A percentile compares a stretch with the other conserved stretches of the same genome.
Evolutionary conservation across 2,888 invertebrate genomes (phyloP).

Genomic region (Clepsis dumicolana): DNA sequence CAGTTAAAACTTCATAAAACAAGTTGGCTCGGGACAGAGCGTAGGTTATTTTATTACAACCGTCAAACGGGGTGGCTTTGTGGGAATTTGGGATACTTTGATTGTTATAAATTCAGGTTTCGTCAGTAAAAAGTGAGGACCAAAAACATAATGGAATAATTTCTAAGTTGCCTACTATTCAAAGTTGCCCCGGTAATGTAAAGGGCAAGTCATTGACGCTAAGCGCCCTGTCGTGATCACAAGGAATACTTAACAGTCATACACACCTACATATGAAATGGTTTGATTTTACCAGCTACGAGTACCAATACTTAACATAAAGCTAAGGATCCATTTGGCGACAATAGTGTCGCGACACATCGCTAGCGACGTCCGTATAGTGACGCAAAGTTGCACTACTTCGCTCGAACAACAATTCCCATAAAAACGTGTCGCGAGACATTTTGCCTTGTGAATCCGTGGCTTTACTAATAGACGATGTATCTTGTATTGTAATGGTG

Average conservation of each 20-base stretch:
- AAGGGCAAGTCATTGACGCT: neutral
- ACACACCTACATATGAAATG: slow-evolving; percentile 21
- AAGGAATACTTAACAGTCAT: slow-evolving; percentile 33
- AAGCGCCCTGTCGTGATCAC: slow-evolving; percentile 27
- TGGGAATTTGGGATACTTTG: neutral
- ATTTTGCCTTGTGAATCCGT: too few species aligned
- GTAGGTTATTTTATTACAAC: neutral
- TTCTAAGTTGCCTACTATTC: neutral
- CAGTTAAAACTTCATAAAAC: neutral
- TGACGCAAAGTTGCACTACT: too few species aligned
- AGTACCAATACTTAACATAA: too few species aligned
- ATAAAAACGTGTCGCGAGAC: too few species aligned
- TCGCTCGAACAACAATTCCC: too few species aligned
- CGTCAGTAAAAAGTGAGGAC: neutral
- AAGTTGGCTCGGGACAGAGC: neutral
- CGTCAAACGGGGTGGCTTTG: neutral
- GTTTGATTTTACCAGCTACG: neutral
- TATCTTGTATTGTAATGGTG: neutral
- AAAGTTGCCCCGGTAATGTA: neutral
- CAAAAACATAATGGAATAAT: neutral
- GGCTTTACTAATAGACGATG: neutral
- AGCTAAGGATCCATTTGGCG: too few species aligned
- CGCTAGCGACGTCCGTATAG: too few species aligned
- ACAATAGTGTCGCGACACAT: too few species aligned
- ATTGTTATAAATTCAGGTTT: neutral